These are phyloP conservation scores for Acestrorhynchus altus DNA, from an alignment of 2,797 vertebrate genomes.

Conservation along the genomic window DNA sequence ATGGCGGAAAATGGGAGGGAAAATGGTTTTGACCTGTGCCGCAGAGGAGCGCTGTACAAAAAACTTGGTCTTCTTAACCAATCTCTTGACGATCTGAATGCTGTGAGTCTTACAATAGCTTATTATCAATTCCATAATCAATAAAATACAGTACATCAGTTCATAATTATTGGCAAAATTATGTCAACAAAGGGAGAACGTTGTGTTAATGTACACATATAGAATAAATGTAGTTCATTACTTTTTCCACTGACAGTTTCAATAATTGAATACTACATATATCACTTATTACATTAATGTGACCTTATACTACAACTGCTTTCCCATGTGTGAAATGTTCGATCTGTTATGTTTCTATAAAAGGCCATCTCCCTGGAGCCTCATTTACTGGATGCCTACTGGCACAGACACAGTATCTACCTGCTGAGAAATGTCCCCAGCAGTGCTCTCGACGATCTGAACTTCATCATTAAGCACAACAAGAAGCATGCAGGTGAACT, in stretches of 20 bases:
- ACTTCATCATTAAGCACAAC: conserved; percentile 75
- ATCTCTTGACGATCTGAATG: conserved; percentile 75
- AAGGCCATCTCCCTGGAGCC: conserved; percentile 78
- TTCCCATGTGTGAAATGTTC: conserved; percentile 35
- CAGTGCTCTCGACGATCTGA: conserved; percentile 77
- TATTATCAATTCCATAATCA: not conserved
- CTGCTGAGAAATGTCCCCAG: conserved; percentile 74
- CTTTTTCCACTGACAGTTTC: not conserved
- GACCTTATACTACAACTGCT: conserved; percentile 32
- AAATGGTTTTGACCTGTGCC: conserved; percentile 73
- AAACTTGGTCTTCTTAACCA: conserved; percentile 75
- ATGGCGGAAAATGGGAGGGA: conserved; percentile 62
- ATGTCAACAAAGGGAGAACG: not conserved
- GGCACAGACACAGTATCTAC: conserved; percentile 81
- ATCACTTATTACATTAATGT: not conserved
- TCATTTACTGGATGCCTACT: conserved; percentile 77
- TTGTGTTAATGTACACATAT: not conserved
- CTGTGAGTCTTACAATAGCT: conserved; percentile 63
- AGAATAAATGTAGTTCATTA: not conserved
- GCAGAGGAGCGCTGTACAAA: conserved; percentile 73
- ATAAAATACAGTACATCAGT: too few species aligned
- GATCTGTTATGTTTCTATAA: conserved; percentile 57
- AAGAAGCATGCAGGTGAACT: conserved; percentile 73
- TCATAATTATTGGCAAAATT: not conserved
- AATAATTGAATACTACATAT: not conserved